These are phyloP conservation scores for Caenorhabditis sp. DNA, from an alignment of 2,888 invertebrate genomes.

Conservation along the genomic window DNA sequence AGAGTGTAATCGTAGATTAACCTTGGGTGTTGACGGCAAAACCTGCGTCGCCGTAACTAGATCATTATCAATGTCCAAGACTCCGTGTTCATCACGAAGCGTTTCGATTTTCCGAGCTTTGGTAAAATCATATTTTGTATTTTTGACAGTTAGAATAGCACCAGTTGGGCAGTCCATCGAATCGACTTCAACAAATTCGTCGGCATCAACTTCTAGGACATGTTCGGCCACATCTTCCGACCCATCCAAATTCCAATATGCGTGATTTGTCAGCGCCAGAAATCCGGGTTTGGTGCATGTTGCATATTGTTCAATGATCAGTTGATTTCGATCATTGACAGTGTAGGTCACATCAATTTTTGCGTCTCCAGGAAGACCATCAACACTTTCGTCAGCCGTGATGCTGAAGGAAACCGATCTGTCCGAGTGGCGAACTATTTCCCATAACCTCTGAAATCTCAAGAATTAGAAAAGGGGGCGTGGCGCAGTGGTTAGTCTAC, in stretches of 20 bases:
- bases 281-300: conserved; percentile 35
- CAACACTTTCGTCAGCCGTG: conserved; percentile 17
- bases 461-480: too few species aligned
- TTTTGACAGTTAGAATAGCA: conserved; percentile 7
- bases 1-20: conserved; percentile 18
- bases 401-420: conserved; percentile 46
- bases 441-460: conserved; percentile 55
- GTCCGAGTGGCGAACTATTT: conserved; percentile 38
- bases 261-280: conserved; percentile 50
- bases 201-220: conserved; percentile 34
- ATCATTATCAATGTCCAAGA: conserved; percentile 5
- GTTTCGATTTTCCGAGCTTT: conserved; percentile 7
- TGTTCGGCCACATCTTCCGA: conserved; percentile 38
- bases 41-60: neutral
- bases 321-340: conserved; percentile 54
- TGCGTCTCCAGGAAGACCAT: conserved; percentile 56
- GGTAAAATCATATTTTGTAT: conserved; percentile 22
- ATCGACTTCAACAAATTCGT: conserved; percentile 42
- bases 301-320: conserved; percentile 53
- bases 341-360: conserved; percentile 56
- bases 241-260: conserved; percentile 59
- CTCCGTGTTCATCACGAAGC: neutral
- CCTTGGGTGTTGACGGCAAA: neutral
- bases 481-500: too few species aligned
- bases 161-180: conserved; percentile 42